Base-by-base conservation (phyloP, 2,797 vertebrate genomes). In the Telmatherina bonti region DNA sequence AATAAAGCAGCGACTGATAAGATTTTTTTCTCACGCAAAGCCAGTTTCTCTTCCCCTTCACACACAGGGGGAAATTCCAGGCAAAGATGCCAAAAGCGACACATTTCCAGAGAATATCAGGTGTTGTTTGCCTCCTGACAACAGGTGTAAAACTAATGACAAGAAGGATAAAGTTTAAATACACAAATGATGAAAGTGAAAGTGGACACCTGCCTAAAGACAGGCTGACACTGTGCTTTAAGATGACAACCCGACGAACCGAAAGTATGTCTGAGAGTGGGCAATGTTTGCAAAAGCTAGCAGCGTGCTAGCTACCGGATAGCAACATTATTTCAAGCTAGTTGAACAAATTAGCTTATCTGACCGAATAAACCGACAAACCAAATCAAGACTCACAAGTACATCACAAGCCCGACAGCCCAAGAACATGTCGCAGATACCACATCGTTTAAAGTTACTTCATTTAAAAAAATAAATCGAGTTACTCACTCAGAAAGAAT, bases 401-500 rank as follows among this genome's bases (percentile, higher is more conserved):
- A 18, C 26, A 36, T 67, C 27, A 67, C 51, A n/a, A 7, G 64
- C 20, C 52, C 5, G 33, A 45, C 55, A 60, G 12, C 29, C 27
- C 0, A 4, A 10, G 20, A 66, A 66, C 49, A 74, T 60, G 76
- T 56, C 70, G 76, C 45, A 75, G 7, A n/a, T 18, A 51, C 75
- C 1, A 41, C 7, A 74, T 35, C 7, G 29, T n/a, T 67, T 0
- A 66, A 83, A 85, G 76, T 79, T 73, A 81, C 58, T 82, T 82
- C 18, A 78, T 85, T 86, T 85, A 24, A 67, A 78, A 67, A 81
- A 81, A 82, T 66, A 91, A 93, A 93, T 78, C 91, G 89, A 93
- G 92, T 93, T 95, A 95, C 94, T 95, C 93, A 95, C 94, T 94
- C 93, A 92, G 92, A 93, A 91, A 93, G 86, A 92, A 94, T 94